Percentiles rank a stretch among this genome's conserved stretches.
These are phyloP conservation scores for Tamias sibiricus DNA, from an alignment of 2,113 vertebrate genomes.

Conservation along the genomic window DNA sequence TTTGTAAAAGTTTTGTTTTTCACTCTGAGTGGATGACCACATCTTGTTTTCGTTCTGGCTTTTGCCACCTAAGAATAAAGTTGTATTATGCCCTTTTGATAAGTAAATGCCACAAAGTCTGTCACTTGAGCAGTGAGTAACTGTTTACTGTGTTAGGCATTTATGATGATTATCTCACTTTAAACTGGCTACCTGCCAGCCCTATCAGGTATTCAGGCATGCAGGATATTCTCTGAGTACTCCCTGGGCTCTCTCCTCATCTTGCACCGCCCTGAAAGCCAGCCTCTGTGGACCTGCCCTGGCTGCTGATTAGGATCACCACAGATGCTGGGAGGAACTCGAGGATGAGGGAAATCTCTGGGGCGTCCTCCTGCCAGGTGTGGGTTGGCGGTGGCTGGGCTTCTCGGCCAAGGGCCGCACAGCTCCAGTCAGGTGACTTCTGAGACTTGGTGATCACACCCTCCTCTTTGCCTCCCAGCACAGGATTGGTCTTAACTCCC, in stretches of 20 bases:
- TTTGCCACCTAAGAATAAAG: conserved; percentile 75
- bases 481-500: not conserved
- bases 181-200: not conserved
- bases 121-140: not conserved
- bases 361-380: not conserved
- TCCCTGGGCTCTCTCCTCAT: not conserved
- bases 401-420: not conserved
- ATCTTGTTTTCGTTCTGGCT: conserved; percentile 82
- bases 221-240: not conserved
- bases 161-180: not conserved
- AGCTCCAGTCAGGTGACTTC: not conserved
- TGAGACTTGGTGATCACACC: not conserved
- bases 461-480: not conserved
- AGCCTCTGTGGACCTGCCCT: not conserved
- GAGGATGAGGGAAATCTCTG: not conserved
- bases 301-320: not conserved
- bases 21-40: conserved; percentile 78
- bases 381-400: not conserved
- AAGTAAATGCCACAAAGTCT: conserved; percentile 66
- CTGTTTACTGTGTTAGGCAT: not conserved
- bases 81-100: conserved; percentile 66
- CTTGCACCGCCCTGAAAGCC: not conserved
- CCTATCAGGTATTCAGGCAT: too few species aligned
- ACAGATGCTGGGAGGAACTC: not conserved
- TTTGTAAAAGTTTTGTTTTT: conserved; percentile 86